phyloP scores from a whole-genome alignment of 2,797 vertebrate genomes.

The Spondyliosoma cantharus region DNA sequence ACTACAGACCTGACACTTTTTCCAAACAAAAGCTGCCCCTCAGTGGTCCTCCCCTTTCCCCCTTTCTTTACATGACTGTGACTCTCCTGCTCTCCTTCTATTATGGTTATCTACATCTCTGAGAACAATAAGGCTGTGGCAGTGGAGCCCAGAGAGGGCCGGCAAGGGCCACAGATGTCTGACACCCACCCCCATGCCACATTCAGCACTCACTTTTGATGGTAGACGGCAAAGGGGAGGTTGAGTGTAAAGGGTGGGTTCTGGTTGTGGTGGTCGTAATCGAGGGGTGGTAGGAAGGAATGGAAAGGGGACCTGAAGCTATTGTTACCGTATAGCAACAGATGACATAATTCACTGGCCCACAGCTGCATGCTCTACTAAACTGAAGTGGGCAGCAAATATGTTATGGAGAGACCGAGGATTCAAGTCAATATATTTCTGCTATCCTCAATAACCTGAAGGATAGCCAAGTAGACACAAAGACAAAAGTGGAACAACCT shows the following conservation, averaged over 20 bases:
- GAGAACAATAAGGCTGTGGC: conserved; percentile 65
- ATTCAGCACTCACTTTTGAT: conserved; percentile 48
- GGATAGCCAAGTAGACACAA: not conserved
- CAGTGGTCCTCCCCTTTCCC: conserved; percentile 38
- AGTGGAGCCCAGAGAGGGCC: conserved; percentile 49
- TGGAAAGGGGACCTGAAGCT: conserved; percentile 41
- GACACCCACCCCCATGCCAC: conserved; percentile 46
- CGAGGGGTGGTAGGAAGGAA: conserved; percentile 7
- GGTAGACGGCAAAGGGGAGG: conserved; percentile 31
- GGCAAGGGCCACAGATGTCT: conserved; percentile 67
- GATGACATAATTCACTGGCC: conserved; percentile 41
- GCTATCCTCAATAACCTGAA: conserved; percentile 6
- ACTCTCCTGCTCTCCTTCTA: conserved; percentile 63
- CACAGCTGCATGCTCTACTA: conserved; percentile 26
- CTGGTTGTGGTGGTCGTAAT: conserved; percentile 30
- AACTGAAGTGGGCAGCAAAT: not conserved
- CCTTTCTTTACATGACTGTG: conserved; percentile 37
- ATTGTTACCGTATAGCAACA: conserved; percentile 59
- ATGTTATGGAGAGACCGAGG: not conserved
- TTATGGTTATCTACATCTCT: conserved; percentile 69
- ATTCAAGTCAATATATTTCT: conserved; percentile 8
- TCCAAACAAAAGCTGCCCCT: conserved; percentile 50
- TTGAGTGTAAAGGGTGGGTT: conserved; percentile 12
- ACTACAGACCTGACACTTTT: conserved; percentile 41
- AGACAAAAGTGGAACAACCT: conserved; percentile 26